These are phyloP conservation scores for Esox lucius DNA, from an alignment of 2,797 vertebrate genomes.

Conservation along the genomic window DNA sequence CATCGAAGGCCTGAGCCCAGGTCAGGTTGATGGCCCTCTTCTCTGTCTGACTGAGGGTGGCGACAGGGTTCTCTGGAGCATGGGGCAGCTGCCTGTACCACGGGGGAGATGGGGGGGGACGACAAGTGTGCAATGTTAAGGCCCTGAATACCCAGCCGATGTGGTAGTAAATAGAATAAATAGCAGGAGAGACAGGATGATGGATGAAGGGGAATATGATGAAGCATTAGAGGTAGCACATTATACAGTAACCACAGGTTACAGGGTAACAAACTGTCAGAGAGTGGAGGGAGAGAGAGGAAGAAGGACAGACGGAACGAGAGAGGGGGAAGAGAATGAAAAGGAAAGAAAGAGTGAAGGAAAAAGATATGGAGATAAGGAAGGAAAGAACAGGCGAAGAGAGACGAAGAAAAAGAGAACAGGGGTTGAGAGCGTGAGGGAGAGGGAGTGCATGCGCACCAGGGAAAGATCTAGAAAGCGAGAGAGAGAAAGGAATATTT, in stretches of 20 bases:
- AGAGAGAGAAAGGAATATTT: too few relatives aligned
- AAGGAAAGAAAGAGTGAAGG: not conserved
- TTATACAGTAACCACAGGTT: not conserved
- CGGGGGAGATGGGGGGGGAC: not conserved
- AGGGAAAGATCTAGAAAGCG: too few relatives aligned
- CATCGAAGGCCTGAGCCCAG: slow-evolving; percentile 93
- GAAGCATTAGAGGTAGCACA: not conserved
- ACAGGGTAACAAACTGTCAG: not conserved
- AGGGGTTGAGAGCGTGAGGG: slow-evolving; percentile 17
- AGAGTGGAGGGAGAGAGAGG: not conserved
- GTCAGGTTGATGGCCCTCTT: slow-evolving; percentile 93
- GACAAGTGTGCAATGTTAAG: not conserved
- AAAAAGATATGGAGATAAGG: not conserved
- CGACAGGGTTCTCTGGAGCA: slow-evolving; percentile 87
- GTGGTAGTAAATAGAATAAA: not conserved
- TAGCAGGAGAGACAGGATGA: slow-evolving; percentile 4
- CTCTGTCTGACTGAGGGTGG: slow-evolving; percentile 79
- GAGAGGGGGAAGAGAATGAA: not conserved
- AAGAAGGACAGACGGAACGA: slow-evolving; percentile 3
- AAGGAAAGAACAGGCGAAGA: not conserved
- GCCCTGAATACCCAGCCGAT: not conserved
- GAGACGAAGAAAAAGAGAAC: slow-evolving; percentile 22
- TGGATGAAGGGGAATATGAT: slow-evolving; percentile 1
- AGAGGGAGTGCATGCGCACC: not conserved
- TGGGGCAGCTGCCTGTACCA: slow-evolving; percentile 88